Evolutionary conservation across 2,888 invertebrate genomes (phyloP).

Genomic region (Drosophila buzzatii): DNA sequence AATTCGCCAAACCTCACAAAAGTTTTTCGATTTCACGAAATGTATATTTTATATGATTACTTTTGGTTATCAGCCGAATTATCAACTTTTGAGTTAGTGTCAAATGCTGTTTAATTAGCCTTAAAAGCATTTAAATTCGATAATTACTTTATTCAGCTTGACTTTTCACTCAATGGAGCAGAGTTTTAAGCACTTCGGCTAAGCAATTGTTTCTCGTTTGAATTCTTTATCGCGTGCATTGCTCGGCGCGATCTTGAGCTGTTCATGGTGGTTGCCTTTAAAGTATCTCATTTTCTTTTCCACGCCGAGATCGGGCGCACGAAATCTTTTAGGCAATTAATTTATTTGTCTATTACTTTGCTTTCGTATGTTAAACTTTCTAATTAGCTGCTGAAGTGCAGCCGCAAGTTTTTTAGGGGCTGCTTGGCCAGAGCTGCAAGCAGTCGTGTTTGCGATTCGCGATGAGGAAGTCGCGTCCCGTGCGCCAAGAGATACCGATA

Average conservation of each 20-base stretch:
- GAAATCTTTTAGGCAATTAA: slow-evolving; percentile 75
- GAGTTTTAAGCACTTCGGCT: slow-evolving; percentile 13
- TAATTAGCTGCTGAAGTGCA: slow-evolving; percentile 63
- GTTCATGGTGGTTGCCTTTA: slow-evolving; percentile 72
- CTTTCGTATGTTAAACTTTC: slow-evolving; percentile 72
- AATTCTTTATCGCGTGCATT: slow-evolving; percentile 33
- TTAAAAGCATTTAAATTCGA: background rate
- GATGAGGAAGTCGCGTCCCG: slow-evolving; percentile 82
- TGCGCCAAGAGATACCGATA: slow-evolving; percentile 57
- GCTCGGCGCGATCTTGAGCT: slow-evolving; percentile 42
- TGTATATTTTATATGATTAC: too few species aligned
- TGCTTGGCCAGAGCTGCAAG: slow-evolving; percentile 58
- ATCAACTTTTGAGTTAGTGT: background rate
- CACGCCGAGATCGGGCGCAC: slow-evolving; percentile 48
- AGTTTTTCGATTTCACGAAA: too few species aligned
- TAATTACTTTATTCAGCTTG: slow-evolving; percentile 9
- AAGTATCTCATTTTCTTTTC: slow-evolving; percentile 69
- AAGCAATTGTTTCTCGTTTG: slow-evolving; percentile 3
- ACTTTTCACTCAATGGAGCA: slow-evolving; percentile 3
- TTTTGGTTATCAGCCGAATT: background rate
- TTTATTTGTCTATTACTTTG: slow-evolving; percentile 65
- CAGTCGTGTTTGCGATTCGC: slow-evolving; percentile 80
- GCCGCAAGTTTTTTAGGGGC: slow-evolving; percentile 71
- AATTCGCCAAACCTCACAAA: too few species aligned
- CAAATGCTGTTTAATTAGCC: background rate